Evolutionary conservation across 2,888 invertebrate genomes (phyloP).

Genomic region (Eueremaeus valkanovi): DNA sequence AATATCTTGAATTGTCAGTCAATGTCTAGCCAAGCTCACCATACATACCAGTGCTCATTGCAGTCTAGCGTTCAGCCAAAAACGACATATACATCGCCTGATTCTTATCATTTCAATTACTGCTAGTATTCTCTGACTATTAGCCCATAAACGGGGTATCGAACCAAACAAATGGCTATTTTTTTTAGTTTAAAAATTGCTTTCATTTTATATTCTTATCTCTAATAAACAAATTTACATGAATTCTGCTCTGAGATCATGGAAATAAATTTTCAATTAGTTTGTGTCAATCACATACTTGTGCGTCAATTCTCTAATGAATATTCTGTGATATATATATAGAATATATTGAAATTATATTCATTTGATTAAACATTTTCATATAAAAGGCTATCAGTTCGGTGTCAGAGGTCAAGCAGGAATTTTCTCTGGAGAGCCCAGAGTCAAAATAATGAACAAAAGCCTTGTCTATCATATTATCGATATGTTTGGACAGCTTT

Average conservation of each 20-base stretch:
- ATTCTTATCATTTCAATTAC: slow-evolving; percentile 6
- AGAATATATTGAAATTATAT: too few species aligned
- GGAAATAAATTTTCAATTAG: slow-evolving; percentile 8
- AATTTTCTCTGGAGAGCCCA: too few species aligned
- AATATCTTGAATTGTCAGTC: slow-evolving; percentile 3
- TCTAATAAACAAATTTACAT: too few species aligned
- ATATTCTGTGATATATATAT: too few species aligned
- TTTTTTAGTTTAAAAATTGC: too few species aligned
- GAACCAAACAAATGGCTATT: neutral
- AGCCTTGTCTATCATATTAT: neutral
- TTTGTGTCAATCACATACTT: too few species aligned
- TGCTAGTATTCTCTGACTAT: neutral
- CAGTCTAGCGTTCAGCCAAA: neutral
- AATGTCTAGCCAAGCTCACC: neutral
- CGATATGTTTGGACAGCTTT: neutral
- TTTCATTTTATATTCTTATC: too few species aligned
- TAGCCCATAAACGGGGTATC: neutral
- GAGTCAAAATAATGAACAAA: too few species aligned
- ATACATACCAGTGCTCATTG: neutral
- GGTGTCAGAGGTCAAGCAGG: neutral
- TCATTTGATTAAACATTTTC: too few species aligned
- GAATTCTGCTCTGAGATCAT: too few species aligned
- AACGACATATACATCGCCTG: neutral
- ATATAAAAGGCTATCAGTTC: neutral
- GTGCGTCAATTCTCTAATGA: too few species aligned